These are phyloP conservation scores for Lagorchestes hirsutus DNA, from an alignment of 2,797 vertebrate species.

Conservation along the genomic window DNA sequence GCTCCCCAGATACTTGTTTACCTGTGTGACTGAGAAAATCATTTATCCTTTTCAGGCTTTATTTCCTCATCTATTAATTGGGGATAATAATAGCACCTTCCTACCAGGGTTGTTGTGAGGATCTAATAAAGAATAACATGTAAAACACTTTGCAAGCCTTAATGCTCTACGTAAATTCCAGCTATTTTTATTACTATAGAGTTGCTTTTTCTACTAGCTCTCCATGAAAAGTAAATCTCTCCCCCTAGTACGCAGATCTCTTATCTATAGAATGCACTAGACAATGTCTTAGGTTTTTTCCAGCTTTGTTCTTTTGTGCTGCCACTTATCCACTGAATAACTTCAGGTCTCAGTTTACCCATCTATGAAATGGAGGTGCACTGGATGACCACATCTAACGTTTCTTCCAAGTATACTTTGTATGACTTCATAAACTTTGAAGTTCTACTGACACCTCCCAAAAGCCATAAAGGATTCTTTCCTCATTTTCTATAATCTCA, in stretches of 20 bases:
- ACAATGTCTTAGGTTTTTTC: not conserved
- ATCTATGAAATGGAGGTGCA: not conserved
- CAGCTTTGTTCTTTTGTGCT: not conserved
- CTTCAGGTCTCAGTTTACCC: not conserved
- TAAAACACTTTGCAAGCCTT: not conserved
- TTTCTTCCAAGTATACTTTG: not conserved
- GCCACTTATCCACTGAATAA: not conserved
- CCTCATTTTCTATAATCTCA: not conserved
- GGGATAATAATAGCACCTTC: not conserved
- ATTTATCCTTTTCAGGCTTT: not conserved
- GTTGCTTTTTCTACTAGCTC: not conserved
- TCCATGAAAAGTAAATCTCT: not conserved
- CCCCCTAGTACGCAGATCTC: not conserved
- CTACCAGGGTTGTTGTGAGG: not conserved
- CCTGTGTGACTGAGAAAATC: not conserved
- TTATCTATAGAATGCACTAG: not conserved
- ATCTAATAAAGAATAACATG: not conserved
- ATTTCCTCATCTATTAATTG: not conserved
- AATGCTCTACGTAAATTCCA: not conserved
- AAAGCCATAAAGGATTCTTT: not conserved
- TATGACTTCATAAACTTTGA: not conserved
- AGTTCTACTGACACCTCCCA: not conserved
- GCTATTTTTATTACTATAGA: not conserved
- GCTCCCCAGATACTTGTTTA: not conserved
- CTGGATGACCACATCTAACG: not conserved